Evolutionary conservation across 2,888 invertebrate genomes (phyloP).

Genomic region (Seladonia tumulorum): DNA sequence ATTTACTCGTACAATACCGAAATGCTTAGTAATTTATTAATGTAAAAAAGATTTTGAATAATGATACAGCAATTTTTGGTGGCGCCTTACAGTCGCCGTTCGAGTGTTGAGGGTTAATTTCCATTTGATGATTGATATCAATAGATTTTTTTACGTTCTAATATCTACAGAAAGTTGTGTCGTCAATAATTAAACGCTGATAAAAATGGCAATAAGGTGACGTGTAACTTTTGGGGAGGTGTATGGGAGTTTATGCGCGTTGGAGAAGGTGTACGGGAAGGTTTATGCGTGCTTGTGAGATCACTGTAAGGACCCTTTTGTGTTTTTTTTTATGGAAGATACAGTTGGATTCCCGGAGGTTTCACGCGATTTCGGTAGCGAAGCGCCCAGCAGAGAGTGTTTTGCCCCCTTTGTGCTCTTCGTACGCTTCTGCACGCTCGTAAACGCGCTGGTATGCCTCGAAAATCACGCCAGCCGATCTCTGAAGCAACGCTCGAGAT

Average conservation of each 20-base stretch:
- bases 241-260: background rate
- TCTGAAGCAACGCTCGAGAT: constrained; percentile 70
- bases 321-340: background rate
- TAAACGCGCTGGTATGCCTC: constrained; percentile 64
- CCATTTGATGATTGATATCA: no score
- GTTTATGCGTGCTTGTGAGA: background rate
- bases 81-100: no score
- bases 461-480: constrained; percentile 75
- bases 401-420: constrained; percentile 19
- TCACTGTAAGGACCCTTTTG: background rate
- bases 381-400: constrained; percentile 28
- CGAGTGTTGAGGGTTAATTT: no score
- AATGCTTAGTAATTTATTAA: no score
- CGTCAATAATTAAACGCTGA: background rate
- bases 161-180: no score
- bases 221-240: background rate
- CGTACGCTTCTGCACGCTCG: constrained; percentile 40
- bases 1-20: no score
- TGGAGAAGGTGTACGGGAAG: background rate
- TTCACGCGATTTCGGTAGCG: constrained; percentile 63
- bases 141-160: no score
- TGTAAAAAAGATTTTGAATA: no score
- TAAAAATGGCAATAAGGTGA: background rate
- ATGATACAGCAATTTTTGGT: no score
- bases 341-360: background rate